These are phyloP conservation scores for Atlantisia rogersi DNA, from an alignment of 2,113 vertebrate species.

Conservation along the genomic window DNA sequence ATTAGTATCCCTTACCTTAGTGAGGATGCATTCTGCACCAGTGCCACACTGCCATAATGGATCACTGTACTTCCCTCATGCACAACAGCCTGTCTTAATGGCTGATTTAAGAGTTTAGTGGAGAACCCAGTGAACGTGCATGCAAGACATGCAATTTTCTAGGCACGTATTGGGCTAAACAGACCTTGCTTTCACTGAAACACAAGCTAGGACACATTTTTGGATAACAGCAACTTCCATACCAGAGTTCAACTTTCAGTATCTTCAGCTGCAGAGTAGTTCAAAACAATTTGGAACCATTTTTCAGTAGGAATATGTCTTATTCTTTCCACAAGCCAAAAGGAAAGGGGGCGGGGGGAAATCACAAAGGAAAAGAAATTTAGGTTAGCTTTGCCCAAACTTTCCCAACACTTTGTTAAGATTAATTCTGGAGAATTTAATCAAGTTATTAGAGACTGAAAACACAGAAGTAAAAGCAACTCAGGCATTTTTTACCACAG, in stretches of 20 bases:
- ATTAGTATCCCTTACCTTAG: neutral
- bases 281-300: constrained; percentile 53
- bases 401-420: neutral
- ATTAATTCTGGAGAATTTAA: neutral
- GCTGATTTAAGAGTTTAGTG: constrained; percentile 2
- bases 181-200: constrained; percentile 50
- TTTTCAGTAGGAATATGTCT: constrained; percentile 43
- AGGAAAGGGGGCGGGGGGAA: neutral
- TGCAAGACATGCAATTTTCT: constrained; percentile 48
- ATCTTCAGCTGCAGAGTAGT: constrained; percentile 50
- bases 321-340: constrained; percentile 50
- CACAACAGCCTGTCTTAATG: neutral
- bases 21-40: neutral
- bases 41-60: neutral
- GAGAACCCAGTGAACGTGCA: constrained; percentile 6
- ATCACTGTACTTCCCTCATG: neutral
- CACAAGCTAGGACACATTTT: constrained; percentile 39
- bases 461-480: neutral
- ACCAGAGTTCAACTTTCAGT: constrained; percentile 48
- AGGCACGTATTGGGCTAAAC: neutral
- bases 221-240: constrained; percentile 16
- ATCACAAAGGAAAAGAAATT: constrained; percentile 1
- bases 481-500: neutral
- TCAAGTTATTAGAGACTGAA: neutral
- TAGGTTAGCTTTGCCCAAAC: constrained; percentile 3